Conservation (phyloP, 2,113 vertebrate genomes). For the Notiomystis cincta region DNA sequence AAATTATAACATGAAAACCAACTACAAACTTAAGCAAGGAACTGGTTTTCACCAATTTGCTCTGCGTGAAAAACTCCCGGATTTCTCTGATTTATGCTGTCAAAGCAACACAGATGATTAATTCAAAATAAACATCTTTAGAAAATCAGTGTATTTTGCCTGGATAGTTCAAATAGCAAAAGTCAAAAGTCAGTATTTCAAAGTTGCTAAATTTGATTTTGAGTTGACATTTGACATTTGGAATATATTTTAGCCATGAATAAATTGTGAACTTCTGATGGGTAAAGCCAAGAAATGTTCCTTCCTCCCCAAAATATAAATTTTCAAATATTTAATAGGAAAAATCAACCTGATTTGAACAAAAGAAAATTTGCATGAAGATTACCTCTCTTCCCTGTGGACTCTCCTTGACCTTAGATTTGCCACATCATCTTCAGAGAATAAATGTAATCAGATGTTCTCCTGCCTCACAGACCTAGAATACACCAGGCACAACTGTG, state of each 20-base stretch:
- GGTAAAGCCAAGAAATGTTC: background rate
- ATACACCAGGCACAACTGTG: background rate
- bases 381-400: background rate
- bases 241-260: background rate
- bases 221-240: background rate
- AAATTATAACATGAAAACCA: background rate
- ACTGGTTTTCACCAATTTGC: background rate
- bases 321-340: background rate
- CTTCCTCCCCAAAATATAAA: background rate
- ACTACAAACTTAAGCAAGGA: background rate
- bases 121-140: background rate
- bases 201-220: background rate
- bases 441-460: background rate
- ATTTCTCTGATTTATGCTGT: background rate
- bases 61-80: background rate
- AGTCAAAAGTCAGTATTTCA: background rate
- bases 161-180: background rate
- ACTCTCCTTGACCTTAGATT: background rate
- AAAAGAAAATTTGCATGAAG: background rate
- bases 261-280: background rate
- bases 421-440: background rate
- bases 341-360: background rate
- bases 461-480: background rate
- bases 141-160: background rate
- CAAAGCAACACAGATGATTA: background rate